A percentile compares a stretch with the other conserved stretches of the same genome.
These are phyloP conservation scores for Chondrosia reniformis DNA, from an alignment of 37 sponge, comb jelly and placozoan species.

Conservation along the genomic window DNA sequence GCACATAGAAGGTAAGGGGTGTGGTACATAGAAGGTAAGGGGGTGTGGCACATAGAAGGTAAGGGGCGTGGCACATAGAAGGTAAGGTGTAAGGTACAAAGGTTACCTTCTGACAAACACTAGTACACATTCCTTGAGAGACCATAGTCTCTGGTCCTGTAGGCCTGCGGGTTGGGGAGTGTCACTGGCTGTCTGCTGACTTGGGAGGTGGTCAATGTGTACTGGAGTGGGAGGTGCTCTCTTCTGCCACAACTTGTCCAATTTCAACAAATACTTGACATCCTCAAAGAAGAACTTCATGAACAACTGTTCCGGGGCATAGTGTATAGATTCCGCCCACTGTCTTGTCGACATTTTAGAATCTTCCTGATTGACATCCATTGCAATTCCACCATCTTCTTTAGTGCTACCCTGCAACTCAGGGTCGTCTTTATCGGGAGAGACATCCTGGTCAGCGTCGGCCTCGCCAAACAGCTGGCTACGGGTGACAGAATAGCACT, in stretches of 20 bases:
- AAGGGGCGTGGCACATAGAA: not conserved
- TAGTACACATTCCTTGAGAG: slow-evolving; percentile 65
- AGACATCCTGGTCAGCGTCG: slow-evolving; percentile 96
- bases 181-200: not conserved
- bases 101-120: slow-evolving; percentile 63
- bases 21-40: not conserved
- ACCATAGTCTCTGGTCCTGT: slow-evolving; percentile 91
- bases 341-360: slow-evolving; percentile 74
- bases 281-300: slow-evolving; percentile 87
- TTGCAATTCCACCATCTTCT: not conserved
- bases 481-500: no score
- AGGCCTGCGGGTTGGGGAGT: slow-evolving; percentile 18
- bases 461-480: slow-evolving; percentile 97
- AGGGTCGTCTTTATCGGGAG: slow-evolving; percentile 88
- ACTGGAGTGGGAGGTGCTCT: slow-evolving; percentile 83
- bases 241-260: slow-evolving; percentile 96
- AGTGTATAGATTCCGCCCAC: slow-evolving; percentile 81
- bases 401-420: slow-evolving; percentile 39
- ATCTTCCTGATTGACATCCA: not conserved
- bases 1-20: not conserved
- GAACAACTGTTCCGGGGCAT: slow-evolving; percentile 72
- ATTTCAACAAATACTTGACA: slow-evolving; percentile 85
- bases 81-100: no score
- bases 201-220: slow-evolving; percentile 30
- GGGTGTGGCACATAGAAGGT: not conserved